Evolutionary conservation across 35 echinoderm and acorn worm genomes (phyloP), one percentile per base, ranked within the genome.

Genomic region (Lytechinus pictus): DNA sequence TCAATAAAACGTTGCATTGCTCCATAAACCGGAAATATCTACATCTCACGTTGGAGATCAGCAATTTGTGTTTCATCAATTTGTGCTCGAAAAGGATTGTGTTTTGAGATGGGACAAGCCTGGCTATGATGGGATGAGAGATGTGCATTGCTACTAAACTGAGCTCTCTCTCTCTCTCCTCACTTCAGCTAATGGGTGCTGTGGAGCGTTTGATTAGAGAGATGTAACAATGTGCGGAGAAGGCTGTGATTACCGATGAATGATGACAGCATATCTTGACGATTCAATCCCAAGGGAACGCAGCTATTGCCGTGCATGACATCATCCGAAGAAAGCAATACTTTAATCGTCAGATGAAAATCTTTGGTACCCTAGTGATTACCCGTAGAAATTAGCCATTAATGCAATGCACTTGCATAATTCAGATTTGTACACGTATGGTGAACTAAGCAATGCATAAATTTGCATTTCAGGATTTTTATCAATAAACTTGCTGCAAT

Each of bases 221-320:
- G 66, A 79, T 79, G 66, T 79, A 79, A 24, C 66, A 79, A 79
- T 79, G 66, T 79, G 19, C 66, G 66, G 12, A 79, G 21, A 79
- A 79, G 66, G 66, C 66, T 79, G 66, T 79, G 66, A 79, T 79
- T 79, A 79, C 66, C 66, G 66, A 79, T 79, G 66, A 79, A 79
- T 79, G 66, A 79, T 79, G 66, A 79, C 66, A 24, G 66, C n/a
- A 24, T 79, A 79, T 79, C 66, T 44, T 79, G 66, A 79, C 66
- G n/a, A 79, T 79, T 79, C 66, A 79, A 79, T n/a, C 66, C 66
- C 66, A 4, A 24, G 66, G 66, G 66, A 79, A 24, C 66, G 0
- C 4, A 79, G 66, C 66, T 79, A 79, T 79, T n/a, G 66, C 66
- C n/a, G 19, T 5, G 7, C n/a, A 24, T 79, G 66, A 79, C 66